phyloP scores from a whole-genome alignment of 2,113 vertebrate species.

The Ophthalmotilapia sp. region DNA sequence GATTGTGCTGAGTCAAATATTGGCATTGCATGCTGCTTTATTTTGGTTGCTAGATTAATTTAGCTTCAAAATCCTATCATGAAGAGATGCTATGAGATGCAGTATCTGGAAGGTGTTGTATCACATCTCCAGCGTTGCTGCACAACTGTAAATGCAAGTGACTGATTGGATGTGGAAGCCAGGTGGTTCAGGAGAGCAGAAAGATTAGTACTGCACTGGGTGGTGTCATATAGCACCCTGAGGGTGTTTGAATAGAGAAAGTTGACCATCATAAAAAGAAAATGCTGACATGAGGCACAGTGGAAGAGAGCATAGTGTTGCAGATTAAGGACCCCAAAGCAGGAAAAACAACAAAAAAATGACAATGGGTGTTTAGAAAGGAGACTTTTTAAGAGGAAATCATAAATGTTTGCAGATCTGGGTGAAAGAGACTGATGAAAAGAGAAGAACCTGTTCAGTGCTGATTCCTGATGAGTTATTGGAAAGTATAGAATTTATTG shows the following conservation, averaged over 20 bases:
- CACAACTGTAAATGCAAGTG: background rate
- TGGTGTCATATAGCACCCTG: constrained; percentile 5
- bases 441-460: background rate
- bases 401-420: background rate
- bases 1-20: background rate
- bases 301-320: background rate
- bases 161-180: background rate
- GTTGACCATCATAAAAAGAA: background rate
- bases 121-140: background rate
- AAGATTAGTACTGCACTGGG: background rate
- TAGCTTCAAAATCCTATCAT: background rate
- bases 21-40: background rate
- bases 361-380: background rate
- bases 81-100: background rate
- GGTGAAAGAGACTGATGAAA: background rate
- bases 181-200: background rate
- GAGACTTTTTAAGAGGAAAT: background rate
- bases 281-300: background rate
- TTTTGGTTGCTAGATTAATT: background rate
- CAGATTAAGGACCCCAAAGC: background rate
- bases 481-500: constrained; percentile 30
- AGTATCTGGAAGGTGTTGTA: background rate
- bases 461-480: background rate
- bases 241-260: background rate
- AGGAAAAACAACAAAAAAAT: background rate